A percentile compares a stretch with the other conserved stretches of the same genome.
Evolutionary conservation across 2,113 vertebrate genomes (phyloP).

Genomic region (Chamaetylas fuelleborni): DNA sequence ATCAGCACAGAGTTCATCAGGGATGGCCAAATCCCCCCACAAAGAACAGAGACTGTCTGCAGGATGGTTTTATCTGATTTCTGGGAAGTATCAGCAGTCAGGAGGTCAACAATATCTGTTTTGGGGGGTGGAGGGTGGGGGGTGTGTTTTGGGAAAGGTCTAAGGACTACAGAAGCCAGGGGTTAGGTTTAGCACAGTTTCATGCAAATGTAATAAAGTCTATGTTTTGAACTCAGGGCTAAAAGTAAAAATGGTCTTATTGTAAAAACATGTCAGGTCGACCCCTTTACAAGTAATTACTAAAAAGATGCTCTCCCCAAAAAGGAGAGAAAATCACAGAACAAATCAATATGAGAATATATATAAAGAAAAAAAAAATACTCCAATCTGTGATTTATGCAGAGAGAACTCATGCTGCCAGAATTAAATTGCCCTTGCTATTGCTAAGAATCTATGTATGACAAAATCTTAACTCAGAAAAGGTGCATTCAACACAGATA

Average conservation of each 20-base stretch:
- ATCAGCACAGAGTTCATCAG: background rate
- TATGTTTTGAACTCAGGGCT: background rate
- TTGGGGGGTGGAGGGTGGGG: fast-evolving
- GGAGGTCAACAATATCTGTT: background rate
- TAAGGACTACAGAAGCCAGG: background rate
- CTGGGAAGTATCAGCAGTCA: background rate
- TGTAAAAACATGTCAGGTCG: background rate
- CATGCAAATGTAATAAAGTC: background rate
- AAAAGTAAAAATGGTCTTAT: background rate
- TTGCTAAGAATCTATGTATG: conserved; percentile 26
- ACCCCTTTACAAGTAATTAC: background rate
- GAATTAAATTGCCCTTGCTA: conserved; percentile 53
- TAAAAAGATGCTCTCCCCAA: background rate
- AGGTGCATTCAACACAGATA: conserved; percentile 29
- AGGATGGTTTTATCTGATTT: background rate
- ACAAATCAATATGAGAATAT: background rate
- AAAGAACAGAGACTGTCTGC: no score
- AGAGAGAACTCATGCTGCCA: conserved; percentile 3
- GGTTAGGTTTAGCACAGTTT: background rate
- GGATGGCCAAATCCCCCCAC: background rate
- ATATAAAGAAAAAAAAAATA: background rate
- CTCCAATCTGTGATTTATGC: background rate
- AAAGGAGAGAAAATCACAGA: background rate
- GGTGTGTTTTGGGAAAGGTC: background rate
- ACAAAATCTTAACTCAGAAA: conserved; percentile 20